Evolutionary conservation across 1,140 invertebrate species (phyloP), one percentile per base, ranked within the genome.

Genomic region (Paracyclopina nana): DNA sequence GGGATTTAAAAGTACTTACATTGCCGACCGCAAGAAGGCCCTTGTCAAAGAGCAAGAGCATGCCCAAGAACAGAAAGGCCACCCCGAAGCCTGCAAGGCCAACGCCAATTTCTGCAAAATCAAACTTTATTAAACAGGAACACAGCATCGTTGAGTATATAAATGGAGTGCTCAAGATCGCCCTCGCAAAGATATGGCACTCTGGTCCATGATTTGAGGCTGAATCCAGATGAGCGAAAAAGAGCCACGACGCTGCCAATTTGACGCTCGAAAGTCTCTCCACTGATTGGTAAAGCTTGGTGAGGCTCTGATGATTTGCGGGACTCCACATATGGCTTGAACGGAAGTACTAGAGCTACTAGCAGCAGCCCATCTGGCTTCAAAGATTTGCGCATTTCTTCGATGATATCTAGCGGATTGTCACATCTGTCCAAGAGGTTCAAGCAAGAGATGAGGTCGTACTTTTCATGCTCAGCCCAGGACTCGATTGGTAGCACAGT

Each of bases 21-120:
- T 99, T 98, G 64, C 94, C 94, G 61, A 99, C 91, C 9, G 94
- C 94, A 42, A 99, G 70, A 54, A 99, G 72, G 55, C 91, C 94
- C 69, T 90, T 95, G 66, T 99, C 94, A 72, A 99, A 97, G 14
- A 99, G 70, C 40, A 99, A 68, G 30, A 98, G 59, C 44, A 97
- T 76, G 49, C 95, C 94, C 16, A 99, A 72, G 59, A 97, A 88
- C 16, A 98, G 71, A 62, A 98, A 98, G 42, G 81, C 78, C 57
- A 95, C 77, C 11, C 95, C 95, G 72, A 98, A 96, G 29, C 83
- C 86, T 29, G 90, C 82, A 43, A 98, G 68, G 12, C 91, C 94
- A 29, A 98, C 83, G 38, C 95, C 95, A 63, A 99, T 97, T 73
- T 96, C 86, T 91, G 63, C 53, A 74, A 38, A 57, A 29, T 46